Percentiles rank a stretch among this genome's conserved stretches.
Conservation (phyloP, 2,888 invertebrate species). For the Agrotis segetum region DNA sequence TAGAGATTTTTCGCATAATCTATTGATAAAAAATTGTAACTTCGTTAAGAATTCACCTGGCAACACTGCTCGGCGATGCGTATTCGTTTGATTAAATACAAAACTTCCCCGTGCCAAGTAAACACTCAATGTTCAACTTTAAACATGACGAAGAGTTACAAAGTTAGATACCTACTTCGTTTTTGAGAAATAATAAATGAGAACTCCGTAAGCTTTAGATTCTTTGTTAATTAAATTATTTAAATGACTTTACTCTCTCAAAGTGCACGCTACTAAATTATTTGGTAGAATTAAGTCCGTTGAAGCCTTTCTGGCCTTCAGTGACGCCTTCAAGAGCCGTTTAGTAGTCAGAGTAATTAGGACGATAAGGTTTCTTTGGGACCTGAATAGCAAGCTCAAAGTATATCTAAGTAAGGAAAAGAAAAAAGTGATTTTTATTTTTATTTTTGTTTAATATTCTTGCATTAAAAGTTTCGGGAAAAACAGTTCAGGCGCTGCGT, state of each 20-base stretch:
- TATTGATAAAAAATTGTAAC: too few relatives aligned
- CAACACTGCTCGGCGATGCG: constrained; percentile 9
- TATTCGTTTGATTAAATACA: constrained; percentile 55
- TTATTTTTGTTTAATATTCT: neutral
- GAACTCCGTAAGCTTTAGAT: constrained; percentile 70
- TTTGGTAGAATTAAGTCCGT: constrained; percentile 78
- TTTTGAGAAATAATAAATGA: constrained; percentile 76
- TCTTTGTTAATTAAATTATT: constrained; percentile 84
- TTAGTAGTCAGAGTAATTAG: constrained; percentile 69
- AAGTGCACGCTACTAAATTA: constrained; percentile 81
- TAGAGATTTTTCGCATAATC: too few relatives aligned
- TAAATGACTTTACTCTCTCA: constrained; percentile 78
- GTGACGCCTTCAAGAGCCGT: constrained; percentile 71
- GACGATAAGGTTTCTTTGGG: constrained; percentile 52
- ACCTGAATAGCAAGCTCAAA: constrained; percentile 41
- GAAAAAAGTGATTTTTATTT: too few relatives aligned
- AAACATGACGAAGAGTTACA: constrained; percentile 59
- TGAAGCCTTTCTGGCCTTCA: constrained; percentile 74
- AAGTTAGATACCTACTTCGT: constrained; percentile 61
- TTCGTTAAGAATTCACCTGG: too few relatives aligned
- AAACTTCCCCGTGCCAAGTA: constrained; percentile 42
- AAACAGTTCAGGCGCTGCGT: neutral
- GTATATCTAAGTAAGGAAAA: neutral
- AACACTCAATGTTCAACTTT: constrained; percentile 46
- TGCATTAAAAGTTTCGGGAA: constrained; percentile 7